Conservation (phyloP, 2,888 invertebrate species). For the Diaphora mendica region DNA sequence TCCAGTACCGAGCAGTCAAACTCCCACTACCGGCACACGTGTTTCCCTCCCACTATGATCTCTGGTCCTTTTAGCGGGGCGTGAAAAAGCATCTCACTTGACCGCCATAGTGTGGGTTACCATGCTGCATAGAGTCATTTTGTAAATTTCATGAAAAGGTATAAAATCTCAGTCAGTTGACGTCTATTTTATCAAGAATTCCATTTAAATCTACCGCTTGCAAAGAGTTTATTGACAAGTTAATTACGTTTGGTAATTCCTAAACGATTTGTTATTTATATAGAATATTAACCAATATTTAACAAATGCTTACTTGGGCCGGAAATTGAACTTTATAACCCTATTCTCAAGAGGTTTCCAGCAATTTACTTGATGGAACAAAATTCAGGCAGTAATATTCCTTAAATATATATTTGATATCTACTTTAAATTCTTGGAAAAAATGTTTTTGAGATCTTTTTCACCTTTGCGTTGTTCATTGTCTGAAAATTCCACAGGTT, state of each 20-base stretch:
- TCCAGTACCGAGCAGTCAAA: no score
- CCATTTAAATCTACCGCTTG: neutral
- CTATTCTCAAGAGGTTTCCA: neutral
- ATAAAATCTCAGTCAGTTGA: neutral
- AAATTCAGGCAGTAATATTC: neutral
- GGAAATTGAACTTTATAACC: constrained; percentile 11
- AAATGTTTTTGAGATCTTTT: neutral
- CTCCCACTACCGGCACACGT: no score
- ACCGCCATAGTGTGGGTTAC: no score
- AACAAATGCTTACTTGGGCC: neutral
- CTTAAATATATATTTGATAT: neutral
- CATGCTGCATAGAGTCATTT: no score
- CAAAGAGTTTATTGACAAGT: neutral
- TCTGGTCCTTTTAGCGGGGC: no score
- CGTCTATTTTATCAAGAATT: neutral
- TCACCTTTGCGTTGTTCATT: neutral
- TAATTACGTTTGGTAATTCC: neutral
- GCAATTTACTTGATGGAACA: neutral
- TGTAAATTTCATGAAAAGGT: no score
- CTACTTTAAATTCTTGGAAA: neutral
- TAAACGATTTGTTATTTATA: neutral
- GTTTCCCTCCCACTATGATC: no score
- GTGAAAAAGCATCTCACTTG: no score
- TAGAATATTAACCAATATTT: neutral
- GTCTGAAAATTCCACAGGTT: neutral